Conservation (phyloP, 1,140 invertebrate genomes). For the Bathynomus jamesi region DNA sequence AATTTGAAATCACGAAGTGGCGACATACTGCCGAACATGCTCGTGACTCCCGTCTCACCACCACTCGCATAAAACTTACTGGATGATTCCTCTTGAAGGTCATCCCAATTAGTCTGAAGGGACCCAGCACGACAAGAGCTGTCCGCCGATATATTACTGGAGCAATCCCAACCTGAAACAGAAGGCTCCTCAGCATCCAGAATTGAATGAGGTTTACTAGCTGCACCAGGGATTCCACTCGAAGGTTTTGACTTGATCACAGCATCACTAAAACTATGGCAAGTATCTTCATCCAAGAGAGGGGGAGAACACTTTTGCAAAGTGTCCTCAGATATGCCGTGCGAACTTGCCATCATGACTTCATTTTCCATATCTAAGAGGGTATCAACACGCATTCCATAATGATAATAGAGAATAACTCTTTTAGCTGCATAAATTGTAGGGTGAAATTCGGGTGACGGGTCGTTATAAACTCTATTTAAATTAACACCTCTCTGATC, state of each 20-base stretch:
- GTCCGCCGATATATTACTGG: slow-evolving; percentile 30
- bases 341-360: neutral
- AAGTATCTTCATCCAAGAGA: slow-evolving; percentile 35
- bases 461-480: slow-evolving; percentile 74
- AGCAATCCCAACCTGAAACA: slow-evolving; percentile 34
- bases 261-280: slow-evolving; percentile 35
- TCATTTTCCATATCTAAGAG: neutral
- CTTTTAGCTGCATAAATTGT: slow-evolving; percentile 72
- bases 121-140: neutral
- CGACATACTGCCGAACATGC: slow-evolving; percentile 33
- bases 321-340: neutral
- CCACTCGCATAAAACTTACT: slow-evolving; percentile 29
- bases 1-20: slow-evolving; percentile 24
- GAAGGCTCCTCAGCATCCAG: slow-evolving; percentile 35
- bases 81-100: slow-evolving; percentile 32
- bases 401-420: slow-evolving; percentile 59
- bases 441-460: slow-evolving; percentile 65
- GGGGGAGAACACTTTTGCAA: slow-evolving; percentile 8
- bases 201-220: slow-evolving; percentile 8
- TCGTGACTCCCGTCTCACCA: slow-evolving; percentile 33
- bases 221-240: neutral
- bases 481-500: slow-evolving; percentile 83
- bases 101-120: slow-evolving; percentile 14
- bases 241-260: neutral
- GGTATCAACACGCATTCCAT: neutral